These are phyloP conservation scores for Physocephala rufipes DNA, from an alignment of 2,888 invertebrate species.

Conservation along the genomic window DNA sequence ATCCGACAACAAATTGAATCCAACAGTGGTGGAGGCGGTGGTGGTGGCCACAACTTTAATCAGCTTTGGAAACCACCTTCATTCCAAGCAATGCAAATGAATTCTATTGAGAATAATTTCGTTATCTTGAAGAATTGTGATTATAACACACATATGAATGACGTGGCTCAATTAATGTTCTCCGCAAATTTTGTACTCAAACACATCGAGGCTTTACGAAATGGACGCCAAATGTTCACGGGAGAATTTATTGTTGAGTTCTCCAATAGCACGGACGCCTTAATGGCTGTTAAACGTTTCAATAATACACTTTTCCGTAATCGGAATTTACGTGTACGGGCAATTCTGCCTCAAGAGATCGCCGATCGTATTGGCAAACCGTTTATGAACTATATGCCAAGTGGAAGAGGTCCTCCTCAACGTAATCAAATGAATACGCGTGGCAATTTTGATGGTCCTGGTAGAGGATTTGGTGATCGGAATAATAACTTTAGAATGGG, in stretches of 20 bases:
- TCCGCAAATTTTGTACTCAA: constrained; percentile 80
- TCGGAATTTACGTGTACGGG: constrained; percentile 53
- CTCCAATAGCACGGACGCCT: constrained; percentile 74
- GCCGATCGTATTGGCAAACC: constrained; percentile 62
- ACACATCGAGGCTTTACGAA: constrained; percentile 81
- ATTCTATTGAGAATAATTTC: constrained; percentile 68
- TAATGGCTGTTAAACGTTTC: constrained; percentile 58
- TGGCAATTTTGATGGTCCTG: constrained; percentile 22
- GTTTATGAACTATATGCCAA: constrained; percentile 59
- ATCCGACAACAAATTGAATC: constrained; percentile 22
- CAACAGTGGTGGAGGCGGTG: no score
- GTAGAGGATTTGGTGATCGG: constrained; percentile 15
- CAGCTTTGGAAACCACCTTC: constrained; percentile 15
- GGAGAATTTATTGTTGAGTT: constrained; percentile 93
- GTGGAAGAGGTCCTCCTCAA: constrained; percentile 43
- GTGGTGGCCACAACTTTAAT: constrained; percentile 32
- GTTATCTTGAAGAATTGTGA: constrained; percentile 80
- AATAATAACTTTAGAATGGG: background rate
- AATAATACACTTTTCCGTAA: constrained; percentile 67
- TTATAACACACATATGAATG: constrained; percentile 77
- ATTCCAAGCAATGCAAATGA: constrained; percentile 14
- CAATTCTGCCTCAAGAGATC: constrained; percentile 74
- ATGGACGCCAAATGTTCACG: constrained; percentile 75
- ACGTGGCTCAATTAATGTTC: constrained; percentile 82
- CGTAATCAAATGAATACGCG: constrained; percentile 19